phyloP scores from a whole-genome alignment of 1,140 invertebrate genomes.

The Pseudomyrmex concolor region DNA sequence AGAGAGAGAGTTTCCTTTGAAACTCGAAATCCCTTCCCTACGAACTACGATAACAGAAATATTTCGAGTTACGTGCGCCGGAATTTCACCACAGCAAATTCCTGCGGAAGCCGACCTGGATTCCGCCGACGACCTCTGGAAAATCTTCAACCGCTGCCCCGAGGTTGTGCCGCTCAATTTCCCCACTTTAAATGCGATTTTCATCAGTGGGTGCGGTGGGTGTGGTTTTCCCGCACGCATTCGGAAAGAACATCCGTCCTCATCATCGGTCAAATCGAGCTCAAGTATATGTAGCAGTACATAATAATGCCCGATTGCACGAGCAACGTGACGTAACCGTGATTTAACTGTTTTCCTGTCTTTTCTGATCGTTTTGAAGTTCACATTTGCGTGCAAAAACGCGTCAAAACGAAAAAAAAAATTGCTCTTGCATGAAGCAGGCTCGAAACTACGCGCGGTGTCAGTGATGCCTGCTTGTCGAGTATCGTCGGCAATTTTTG shows the following conservation, averaged over 20 bases:
- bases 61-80: constrained; percentile 61
- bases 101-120: constrained; percentile 73
- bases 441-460: not conserved
- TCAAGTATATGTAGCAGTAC: too few species aligned
- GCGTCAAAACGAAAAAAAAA: not conserved
- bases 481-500: constrained; percentile 53
- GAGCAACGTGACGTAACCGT: not conserved
- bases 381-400: not conserved
- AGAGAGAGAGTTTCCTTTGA: constrained; percentile 63
- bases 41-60: constrained; percentile 65
- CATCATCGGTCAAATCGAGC: not conserved
- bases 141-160: constrained; percentile 66
- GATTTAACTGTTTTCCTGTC: not conserved
- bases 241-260: constrained; percentile 26
- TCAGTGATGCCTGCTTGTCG: constrained; percentile 16
- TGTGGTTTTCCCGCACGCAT: not conserved
- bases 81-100: constrained; percentile 74
- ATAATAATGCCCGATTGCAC: not conserved
- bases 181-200: constrained; percentile 73
- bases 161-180: constrained; percentile 65
- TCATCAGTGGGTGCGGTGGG: constrained; percentile 22
- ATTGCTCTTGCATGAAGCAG: not conserved
- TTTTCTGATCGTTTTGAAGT: not conserved
- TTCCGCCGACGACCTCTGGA: constrained; percentile 73
- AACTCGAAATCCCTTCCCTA: constrained; percentile 38